A percentile compares a stretch with the other conserved stretches of the same genome.
These are phyloP conservation scores for Netelia melanura DNA, from an alignment of 2,888 invertebrate genomes.

Conservation along the genomic window DNA sequence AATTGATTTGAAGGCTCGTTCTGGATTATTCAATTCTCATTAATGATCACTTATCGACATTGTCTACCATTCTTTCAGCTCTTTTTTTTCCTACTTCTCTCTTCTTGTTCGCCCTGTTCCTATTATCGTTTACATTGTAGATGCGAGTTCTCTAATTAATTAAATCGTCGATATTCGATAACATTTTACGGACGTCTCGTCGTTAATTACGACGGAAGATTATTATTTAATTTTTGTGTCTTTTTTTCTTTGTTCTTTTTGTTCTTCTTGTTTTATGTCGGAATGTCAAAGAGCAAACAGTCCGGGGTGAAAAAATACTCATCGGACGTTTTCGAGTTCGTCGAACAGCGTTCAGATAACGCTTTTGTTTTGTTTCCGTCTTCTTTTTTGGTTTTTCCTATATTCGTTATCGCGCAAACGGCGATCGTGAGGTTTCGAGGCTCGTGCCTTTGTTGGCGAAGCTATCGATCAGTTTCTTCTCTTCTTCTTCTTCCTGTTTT, in stretches of 20 bases:
- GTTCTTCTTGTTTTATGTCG: too few relatives aligned
- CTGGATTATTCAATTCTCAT: conserved; percentile 6
- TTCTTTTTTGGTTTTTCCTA: not conserved
- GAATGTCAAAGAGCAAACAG: too few relatives aligned
- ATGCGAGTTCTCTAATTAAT: not conserved
- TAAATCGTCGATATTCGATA: not conserved
- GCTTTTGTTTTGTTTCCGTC: not conserved
- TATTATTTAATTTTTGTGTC: too few relatives aligned
- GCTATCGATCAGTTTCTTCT: conserved; percentile 3
- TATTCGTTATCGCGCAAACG: not conserved
- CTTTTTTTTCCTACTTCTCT: not conserved
- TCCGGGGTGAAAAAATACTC: not conserved
- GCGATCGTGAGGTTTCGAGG: not conserved
- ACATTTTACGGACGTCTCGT: not conserved
- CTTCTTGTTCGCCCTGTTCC: too few relatives aligned
- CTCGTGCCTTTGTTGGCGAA: not conserved
- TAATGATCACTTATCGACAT: conserved; percentile 12
- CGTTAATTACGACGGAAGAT: not conserved
- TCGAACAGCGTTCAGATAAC: conserved; percentile 11
- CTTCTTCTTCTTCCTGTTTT: not conserved
- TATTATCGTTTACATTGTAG: too few relatives aligned
- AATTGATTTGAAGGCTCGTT: not conserved
- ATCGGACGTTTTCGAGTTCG: not conserved
- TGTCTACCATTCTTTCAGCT: not conserved
- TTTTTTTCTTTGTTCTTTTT: too few relatives aligned